Evolutionary conservation across 2,797 vertebrate species (phyloP), one percentile per base, ranked within the genome.

Genomic region (Eidolon dupreanum): DNA sequence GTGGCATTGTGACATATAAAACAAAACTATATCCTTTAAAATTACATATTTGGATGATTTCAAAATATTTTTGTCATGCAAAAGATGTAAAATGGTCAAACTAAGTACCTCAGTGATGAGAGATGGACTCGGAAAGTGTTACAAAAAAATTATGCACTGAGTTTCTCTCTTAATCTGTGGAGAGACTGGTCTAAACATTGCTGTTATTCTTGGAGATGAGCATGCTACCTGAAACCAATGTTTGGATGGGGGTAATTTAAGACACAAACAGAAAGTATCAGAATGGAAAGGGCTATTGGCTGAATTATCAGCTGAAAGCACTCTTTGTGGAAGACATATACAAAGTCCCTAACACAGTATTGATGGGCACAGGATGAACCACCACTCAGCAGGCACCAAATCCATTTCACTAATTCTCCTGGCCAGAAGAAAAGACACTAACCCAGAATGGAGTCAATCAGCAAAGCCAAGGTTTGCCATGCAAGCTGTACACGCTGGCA

Each of bases 341-440:
- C 75, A 92, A 74, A 83, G 49, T 59, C 26, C 57, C 57, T 79
- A 66, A 89, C 46, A 74, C 77, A 71, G 2, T 94, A 95, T 90
- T 79, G 96, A 97, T 46, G 63, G 46, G 38, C 73, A 28, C 55
- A 70, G 92, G 93, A 63, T 77, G 70, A 95, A 49, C 59, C 75
- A 91, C 57, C 15, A 66, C 70, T 75, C 90, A 81, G 82, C 10
- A 84, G 66, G 89, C 20, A 68, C 55, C 31, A 68, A 86, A 96
- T 96, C 94, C 81, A 97, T 95, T 82, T 93, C 33, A n/a, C 92
- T 96, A 96, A 97, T 97, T 89, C 71, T 11, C 20, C 24, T n/a
- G 65, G 65, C 97, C 55, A 74, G 51, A 91, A 96, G 87, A 84
- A 89, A 87, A 97, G 94, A 94, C 95, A 96, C 70, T 94, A 93